Evolutionary conservation across 2,113 vertebrate species (phyloP).

Genomic region (Eolophus roseicapilla): DNA sequence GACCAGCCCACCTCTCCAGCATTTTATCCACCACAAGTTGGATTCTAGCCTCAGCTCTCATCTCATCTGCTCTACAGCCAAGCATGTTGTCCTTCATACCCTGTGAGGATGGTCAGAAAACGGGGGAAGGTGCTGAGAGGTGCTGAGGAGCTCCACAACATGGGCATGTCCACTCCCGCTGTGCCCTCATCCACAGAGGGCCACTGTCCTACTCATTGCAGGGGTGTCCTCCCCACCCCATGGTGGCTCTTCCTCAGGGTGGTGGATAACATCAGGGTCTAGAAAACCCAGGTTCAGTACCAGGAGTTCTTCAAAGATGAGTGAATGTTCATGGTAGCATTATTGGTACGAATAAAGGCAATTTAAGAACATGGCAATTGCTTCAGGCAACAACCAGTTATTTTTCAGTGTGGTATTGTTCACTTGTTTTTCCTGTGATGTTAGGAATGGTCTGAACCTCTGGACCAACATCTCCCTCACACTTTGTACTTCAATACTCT

Average conservation of each 20-base stretch:
- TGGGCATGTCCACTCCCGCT: accelerated
- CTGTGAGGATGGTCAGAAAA: not conserved
- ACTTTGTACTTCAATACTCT: not conserved
- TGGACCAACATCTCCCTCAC: not conserved
- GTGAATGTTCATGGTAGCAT: not conserved
- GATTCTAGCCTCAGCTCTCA: not conserved
- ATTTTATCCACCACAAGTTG: not conserved
- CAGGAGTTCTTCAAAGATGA: not conserved
- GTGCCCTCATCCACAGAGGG: accelerated
- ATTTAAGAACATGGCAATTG: not conserved
- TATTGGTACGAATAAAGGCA: not conserved
- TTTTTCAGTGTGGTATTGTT: not conserved
- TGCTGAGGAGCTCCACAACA: not conserved
- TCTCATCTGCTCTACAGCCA: not conserved
- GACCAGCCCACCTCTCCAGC: not conserved
- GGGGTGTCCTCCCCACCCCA: not conserved
- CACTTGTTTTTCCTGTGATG: not conserved
- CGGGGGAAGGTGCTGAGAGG: accelerated
- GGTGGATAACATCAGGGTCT: not conserved
- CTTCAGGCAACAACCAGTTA: not conserved
- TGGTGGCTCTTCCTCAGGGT: accelerated
- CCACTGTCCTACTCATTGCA: accelerated
- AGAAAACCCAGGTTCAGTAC: not conserved
- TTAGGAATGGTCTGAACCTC: not conserved
- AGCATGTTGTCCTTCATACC: accelerated